Conservation (phyloP, 2,797 vertebrate genomes). For the Cuniculus paca region DNA sequence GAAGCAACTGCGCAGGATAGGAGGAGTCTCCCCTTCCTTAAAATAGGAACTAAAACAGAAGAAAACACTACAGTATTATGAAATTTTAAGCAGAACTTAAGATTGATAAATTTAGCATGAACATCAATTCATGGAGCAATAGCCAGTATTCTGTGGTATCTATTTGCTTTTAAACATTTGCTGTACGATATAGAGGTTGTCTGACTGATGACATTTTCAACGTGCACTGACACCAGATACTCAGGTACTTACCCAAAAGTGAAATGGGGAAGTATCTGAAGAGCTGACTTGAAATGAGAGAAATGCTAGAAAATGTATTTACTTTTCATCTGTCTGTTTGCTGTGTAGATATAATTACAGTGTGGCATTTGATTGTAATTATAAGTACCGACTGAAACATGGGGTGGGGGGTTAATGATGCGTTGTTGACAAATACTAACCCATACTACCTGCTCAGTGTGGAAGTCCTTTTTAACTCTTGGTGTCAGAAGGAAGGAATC, state of each 20-base stretch:
- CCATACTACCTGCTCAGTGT: neutral
- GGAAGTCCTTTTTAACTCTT: neutral
- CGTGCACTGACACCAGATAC: fast-evolving
- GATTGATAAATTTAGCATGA: fast-evolving
- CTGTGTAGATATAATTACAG: neutral
- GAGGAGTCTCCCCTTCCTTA: neutral
- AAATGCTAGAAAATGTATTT: neutral
- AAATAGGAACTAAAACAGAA: neutral
- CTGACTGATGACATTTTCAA: neutral
- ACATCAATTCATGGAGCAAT: fast-evolving
- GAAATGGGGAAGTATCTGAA: neutral
- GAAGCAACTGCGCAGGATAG: fast-evolving
- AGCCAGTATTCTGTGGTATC: neutral
- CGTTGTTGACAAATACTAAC: neutral
- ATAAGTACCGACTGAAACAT: neutral
- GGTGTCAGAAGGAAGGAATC: neutral
- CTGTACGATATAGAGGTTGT: too few relatives aligned
- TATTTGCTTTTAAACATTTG: neutral
- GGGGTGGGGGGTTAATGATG: neutral
- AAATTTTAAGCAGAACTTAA: neutral
- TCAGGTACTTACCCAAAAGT: fast-evolving
- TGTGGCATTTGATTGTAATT: neutral
- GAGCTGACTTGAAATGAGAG: neutral
- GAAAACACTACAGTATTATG: fast-evolving
- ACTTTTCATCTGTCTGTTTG: neutral